These are phyloP conservation scores for Myiagra hebetior DNA, from an alignment of 2,113 vertebrate genomes.

Conservation along the genomic window DNA sequence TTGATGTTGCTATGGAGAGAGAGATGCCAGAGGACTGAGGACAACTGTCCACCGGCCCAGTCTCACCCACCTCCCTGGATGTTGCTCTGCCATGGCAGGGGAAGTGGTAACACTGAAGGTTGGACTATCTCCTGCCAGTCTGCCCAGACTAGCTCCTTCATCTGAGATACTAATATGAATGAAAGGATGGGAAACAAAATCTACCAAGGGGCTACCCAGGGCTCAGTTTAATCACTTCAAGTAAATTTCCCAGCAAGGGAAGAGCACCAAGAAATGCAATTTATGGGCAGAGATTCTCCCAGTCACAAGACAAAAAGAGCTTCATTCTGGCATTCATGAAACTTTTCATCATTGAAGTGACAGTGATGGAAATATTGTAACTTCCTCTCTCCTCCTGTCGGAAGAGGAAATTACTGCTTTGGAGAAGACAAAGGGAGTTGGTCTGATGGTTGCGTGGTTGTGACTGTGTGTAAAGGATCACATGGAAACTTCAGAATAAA, in stretches of 20 bases:
- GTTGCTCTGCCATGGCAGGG: background rate
- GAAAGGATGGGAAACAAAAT: background rate
- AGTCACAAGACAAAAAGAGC: background rate
- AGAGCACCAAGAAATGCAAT: background rate
- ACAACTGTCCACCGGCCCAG: background rate
- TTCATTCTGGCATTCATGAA: background rate
- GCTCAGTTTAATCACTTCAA: background rate
- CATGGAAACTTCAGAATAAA: background rate
- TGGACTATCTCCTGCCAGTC: background rate
- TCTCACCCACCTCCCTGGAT: background rate
- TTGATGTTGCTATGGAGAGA: background rate
- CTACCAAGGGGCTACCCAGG: background rate
- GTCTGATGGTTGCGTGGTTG: background rate
- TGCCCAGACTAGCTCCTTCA: background rate
- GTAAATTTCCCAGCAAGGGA: background rate
- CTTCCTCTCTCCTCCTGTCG: background rate
- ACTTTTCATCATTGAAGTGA: background rate
- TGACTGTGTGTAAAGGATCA: background rate
- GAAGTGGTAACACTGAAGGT: background rate
- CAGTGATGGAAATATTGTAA: background rate
- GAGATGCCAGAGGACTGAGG: rapidly evolving
- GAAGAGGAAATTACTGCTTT: background rate
- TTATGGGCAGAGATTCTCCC: background rate
- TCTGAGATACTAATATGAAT: background rate
- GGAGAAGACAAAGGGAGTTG: background rate